Conservation (phyloP, 2,888 invertebrate genomes). For the Fragum whitleyi region DNA sequence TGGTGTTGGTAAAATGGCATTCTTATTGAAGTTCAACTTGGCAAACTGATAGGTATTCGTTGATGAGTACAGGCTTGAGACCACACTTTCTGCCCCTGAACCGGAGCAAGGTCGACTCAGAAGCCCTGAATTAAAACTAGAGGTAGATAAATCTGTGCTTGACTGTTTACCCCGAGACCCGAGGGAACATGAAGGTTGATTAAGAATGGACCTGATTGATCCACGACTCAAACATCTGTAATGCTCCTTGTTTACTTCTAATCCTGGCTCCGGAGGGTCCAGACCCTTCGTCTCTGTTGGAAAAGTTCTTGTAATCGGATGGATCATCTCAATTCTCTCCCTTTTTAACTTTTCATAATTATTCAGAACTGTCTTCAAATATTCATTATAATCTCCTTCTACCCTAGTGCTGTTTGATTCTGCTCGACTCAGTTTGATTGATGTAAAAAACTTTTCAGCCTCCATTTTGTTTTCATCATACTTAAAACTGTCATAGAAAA, state of each 20-base stretch:
- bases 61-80: neutral
- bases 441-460: constrained; percentile 13
- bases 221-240: constrained; percentile 56
- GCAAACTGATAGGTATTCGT: neutral
- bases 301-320: neutral
- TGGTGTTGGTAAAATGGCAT: constrained; percentile 5
- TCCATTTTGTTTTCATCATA: constrained; percentile 3
- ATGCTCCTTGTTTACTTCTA: constrained; percentile 24
- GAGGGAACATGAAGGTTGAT: constrained; percentile 53
- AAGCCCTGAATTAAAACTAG: neutral
- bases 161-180: constrained; percentile 48
- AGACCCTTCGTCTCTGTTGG: neutral
- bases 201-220: constrained; percentile 51
- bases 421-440: constrained; percentile 6
- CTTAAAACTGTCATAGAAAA: constrained; percentile 33
- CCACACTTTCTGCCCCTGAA: neutral
- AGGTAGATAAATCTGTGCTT: constrained; percentile 23
- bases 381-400: constrained; percentile 5
- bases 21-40: constrained; percentile 3
- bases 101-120: neutral
- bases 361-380: constrained; percentile 15
- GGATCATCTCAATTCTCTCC: constrained; percentile 16
- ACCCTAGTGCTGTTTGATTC: neutral
- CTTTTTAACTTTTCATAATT: constrained; percentile 40
- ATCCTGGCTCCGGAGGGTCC: neutral